Conservation (phyloP, 2,797 vertebrate species). For the Takifugu ocellatus region DNA sequence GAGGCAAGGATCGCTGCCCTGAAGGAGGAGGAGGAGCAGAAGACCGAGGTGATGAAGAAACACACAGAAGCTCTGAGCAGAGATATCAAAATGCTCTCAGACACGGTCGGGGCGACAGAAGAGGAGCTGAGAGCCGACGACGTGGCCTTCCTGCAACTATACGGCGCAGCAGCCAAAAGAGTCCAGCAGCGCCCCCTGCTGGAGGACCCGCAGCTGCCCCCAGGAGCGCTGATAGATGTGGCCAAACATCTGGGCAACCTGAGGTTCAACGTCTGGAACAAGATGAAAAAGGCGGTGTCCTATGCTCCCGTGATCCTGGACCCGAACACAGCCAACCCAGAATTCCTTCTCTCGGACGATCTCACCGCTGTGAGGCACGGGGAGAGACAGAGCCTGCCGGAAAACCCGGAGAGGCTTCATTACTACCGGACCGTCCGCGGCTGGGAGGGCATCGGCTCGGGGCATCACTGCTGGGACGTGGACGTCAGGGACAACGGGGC, state of each 20-base stretch:
- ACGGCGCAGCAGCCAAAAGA: conserved; percentile 9
- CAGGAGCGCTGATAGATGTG: conserved; percentile 23
- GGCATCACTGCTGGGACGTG: conserved; percentile 37
- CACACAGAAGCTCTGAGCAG: conserved; percentile 14
- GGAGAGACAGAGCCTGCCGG: conserved; percentile 15
- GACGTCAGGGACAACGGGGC: conserved; percentile 19
- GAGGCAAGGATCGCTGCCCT: conserved; percentile 19
- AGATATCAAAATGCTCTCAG: conserved; percentile 12
- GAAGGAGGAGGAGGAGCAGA: conserved; percentile 25
- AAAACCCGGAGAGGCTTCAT: conserved; percentile 32
- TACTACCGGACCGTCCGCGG: conserved; percentile 6
- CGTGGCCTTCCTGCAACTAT: conserved; percentile 17
- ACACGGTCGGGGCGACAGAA: conserved; percentile 15
- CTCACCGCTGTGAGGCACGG: conserved; percentile 16
- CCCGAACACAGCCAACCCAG: conserved; percentile 26
- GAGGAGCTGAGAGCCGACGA: conserved; percentile 23
- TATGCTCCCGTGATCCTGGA: conserved; percentile 47
- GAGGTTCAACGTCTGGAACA: conserved; percentile 38
- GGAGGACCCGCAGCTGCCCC: not conserved
- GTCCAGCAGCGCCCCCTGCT: conserved; percentile 22
- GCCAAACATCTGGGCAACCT: conserved; percentile 47
- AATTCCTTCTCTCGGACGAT: conserved; percentile 24
- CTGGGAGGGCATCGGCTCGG: conserved; percentile 20
- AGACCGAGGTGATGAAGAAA: conserved; percentile 14
- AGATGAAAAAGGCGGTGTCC: conserved; percentile 29